These are phyloP conservation scores for Polylopha cassiicola DNA, from an alignment of 2,888 invertebrate species.

Conservation along the genomic window DNA sequence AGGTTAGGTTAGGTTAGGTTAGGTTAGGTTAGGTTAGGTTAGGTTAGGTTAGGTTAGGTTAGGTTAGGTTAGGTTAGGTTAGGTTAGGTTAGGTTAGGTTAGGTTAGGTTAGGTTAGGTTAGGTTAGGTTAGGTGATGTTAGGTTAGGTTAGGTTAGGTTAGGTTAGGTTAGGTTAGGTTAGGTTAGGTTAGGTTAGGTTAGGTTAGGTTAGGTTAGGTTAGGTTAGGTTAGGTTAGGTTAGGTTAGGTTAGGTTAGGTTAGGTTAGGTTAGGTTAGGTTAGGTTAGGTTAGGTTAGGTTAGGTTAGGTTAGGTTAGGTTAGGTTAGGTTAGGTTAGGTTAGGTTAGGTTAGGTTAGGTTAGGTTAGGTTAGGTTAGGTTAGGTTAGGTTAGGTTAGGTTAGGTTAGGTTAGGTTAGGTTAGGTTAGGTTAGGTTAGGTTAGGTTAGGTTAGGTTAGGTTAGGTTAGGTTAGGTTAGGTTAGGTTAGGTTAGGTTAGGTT, in stretches of 20 bases:
- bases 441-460: constrained; percentile 17
- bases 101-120: constrained; percentile 14
- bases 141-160: constrained; percentile 1
- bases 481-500: constrained; percentile 15
- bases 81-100: constrained; percentile 15
- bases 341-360: constrained; percentile 7
- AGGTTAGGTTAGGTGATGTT: constrained; percentile 11
- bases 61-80: constrained; percentile 16
- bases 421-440: constrained; percentile 18
- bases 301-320: constrained; percentile 2
- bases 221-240: constrained; percentile 1
- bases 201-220: constrained; percentile 1
- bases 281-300: not conserved
- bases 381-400: constrained; percentile 16
- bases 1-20: constrained; percentile 17
- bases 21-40: constrained; percentile 16
- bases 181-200: constrained; percentile 1
- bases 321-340: constrained; percentile 7
- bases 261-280: not conserved
- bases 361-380: constrained; percentile 14
- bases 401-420: constrained; percentile 18
- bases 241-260: constrained; percentile 1
- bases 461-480: constrained; percentile 15
- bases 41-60: constrained; percentile 16
- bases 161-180: constrained; percentile 1